These are phyloP conservation scores for Metallyticus violacea DNA, from an alignment of 2,888 invertebrate species.

Conservation along the genomic window DNA sequence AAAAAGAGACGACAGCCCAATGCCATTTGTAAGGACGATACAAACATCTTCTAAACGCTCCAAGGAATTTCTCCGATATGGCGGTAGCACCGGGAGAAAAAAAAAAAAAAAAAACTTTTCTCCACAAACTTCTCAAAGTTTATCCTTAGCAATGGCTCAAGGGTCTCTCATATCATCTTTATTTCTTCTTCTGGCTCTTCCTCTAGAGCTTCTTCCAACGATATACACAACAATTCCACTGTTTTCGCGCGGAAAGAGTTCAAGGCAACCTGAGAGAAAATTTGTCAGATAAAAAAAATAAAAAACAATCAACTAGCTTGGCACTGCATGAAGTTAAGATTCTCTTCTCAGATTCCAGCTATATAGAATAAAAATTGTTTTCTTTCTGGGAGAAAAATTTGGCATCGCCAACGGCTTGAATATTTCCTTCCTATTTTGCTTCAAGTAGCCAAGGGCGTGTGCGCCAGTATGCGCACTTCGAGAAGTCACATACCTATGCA, in stretches of 20 bases:
- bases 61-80: constrained; percentile 4
- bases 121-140: not conserved
- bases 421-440: not conserved
- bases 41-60: not conserved
- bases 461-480: too few species aligned
- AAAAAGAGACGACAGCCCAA: not conserved
- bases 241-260: not conserved
- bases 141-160: not conserved
- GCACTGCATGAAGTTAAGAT: not conserved
- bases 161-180: not conserved
- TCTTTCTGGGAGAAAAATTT: not conserved
- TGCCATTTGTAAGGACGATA: not conserved
- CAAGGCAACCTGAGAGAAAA: not conserved
- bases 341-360: not conserved
- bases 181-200: too few species aligned
- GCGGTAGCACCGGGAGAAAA: not conserved
- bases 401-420: not conserved
- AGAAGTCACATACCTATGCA: too few species aligned
- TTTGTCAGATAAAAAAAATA: too few species aligned
- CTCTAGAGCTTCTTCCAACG: not conserved
- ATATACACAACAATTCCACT: not conserved
- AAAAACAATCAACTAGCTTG: not conserved
- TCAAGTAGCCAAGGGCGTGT: too few species aligned
- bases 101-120: too few species aligned
- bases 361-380: not conserved